Evolutionary conservation across 2,888 invertebrate species (phyloP), one percentile per base, ranked within the genome.

Genomic region (Saturnia japonica): DNA sequence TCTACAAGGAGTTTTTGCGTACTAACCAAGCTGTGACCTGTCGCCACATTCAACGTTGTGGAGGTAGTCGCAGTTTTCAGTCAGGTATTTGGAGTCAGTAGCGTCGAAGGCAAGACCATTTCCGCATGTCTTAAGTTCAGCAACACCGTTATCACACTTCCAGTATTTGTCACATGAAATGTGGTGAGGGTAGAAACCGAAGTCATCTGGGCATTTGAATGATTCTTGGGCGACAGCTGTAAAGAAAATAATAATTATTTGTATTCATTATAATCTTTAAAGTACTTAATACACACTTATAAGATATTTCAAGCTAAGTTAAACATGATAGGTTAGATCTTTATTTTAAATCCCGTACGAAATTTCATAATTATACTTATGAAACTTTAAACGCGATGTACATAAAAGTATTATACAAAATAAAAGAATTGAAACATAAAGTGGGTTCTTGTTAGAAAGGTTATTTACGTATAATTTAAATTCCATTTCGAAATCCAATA

Each of bases 21-120:
- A 88, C 95, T 95, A 87, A 97, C 97, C 98, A 80, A 98, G 95
- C 88, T 97, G 97, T 75, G 96, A 91, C 85, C 98, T 96, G 77
- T 97, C 97, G 68, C 97, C 98, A 86, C 98, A 98, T 82, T 98
- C 98, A 67, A 98, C 98, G 82, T 98, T 98, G 95, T 98, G 98
- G 80, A 97, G 95, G 94, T 98, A 98, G 93, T 98, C 98, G 90
- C 98, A 98, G 95, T 98, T 98, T 91, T 98, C 98, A 72, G 98
- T 97, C 85, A 98, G 94, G 95, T 96, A 98, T 95, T 98, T 98
- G 78, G 96, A 95, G 93, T 98, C 98, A 69, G 96, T 94, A 74
- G 98, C 96, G 88, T 98, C 98, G 90, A 98, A 98, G 71, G 98
- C 98, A 75, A 98, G 95, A 72, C 98, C 98, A 88, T 98, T 98